Evolutionary conservation across 2,113 vertebrate species (phyloP).

Genomic region (Phyllostomus discolor): DNA sequence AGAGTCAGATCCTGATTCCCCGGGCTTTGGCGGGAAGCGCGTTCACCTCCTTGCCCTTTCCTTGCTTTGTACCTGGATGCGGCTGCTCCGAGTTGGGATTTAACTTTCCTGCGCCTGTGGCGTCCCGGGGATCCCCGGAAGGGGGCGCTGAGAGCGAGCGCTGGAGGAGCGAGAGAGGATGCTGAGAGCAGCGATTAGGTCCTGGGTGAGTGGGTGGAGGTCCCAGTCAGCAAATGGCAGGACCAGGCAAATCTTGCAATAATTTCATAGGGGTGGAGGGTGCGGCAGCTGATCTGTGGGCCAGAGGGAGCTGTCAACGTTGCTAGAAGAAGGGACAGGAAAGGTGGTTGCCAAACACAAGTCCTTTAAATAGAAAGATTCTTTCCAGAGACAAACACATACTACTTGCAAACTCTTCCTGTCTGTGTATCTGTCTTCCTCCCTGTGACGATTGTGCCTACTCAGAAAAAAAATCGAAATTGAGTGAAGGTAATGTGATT

Average conservation of each 20-base stretch:
- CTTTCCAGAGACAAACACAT: neutral
- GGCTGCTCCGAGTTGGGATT: conserved; percentile 39
- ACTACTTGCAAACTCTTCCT: neutral
- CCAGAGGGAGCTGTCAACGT: neutral
- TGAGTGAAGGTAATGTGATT: neutral
- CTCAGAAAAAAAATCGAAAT: neutral
- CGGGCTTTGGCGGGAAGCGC: conserved; percentile 67
- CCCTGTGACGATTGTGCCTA: neutral
- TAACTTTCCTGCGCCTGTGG: conserved; percentile 59
- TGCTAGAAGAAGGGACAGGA: neutral
- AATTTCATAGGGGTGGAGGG: neutral
- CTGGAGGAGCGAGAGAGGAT: neutral
- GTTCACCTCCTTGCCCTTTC: neutral
- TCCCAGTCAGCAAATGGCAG: neutral
- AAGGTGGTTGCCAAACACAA: neutral
- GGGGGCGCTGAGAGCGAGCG: conserved; percentile 76
- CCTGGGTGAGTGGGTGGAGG: neutral
- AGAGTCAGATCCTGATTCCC: accelerated
- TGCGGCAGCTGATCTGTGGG: neutral
- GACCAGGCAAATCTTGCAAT: neutral
- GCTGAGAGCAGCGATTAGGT: neutral
- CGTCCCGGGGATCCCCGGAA: conserved; percentile 51
- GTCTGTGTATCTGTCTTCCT: neutral
- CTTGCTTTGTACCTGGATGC: conserved; percentile 62
- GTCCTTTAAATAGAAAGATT: neutral